phyloP scores from a whole-genome alignment of 2,888 invertebrate genomes.

The Pyrocoelia pectoralis region DNA sequence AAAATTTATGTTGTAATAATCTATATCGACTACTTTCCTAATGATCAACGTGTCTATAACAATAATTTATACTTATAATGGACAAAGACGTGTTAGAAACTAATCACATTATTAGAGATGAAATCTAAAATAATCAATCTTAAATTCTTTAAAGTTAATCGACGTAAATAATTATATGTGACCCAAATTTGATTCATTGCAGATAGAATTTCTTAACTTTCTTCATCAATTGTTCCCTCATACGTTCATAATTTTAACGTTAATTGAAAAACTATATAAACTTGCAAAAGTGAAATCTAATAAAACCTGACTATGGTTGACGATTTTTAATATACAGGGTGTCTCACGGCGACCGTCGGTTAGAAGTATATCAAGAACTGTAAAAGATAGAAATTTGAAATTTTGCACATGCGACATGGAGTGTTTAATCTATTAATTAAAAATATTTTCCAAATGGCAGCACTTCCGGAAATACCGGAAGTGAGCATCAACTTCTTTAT shows the following conservation, averaged over 20 bases:
- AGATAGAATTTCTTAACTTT: conserved; percentile 7
- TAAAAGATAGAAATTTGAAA: too few species aligned
- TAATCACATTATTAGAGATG: background rate
- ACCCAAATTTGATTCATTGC: background rate
- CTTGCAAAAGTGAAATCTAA: conserved; percentile 4
- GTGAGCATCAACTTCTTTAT: too few species aligned
- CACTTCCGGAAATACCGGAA: too few species aligned
- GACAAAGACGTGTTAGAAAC: background rate
- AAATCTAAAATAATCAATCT: conserved; percentile 1
- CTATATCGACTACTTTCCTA: background rate
- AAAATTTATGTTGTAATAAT: conserved; percentile 1
- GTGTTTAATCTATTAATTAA: too few species aligned
- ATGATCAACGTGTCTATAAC: background rate
- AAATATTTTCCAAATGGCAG: too few species aligned
- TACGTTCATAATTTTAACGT: conserved; percentile 9
- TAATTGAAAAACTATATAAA: background rate
- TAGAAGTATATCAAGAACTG: too few species aligned
- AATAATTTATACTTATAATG: too few species aligned
- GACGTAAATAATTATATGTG: background rate
- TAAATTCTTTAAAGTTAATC: conserved; percentile 1
- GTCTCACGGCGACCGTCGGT: too few species aligned
- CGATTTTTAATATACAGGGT: too few species aligned
- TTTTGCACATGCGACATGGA: too few species aligned
- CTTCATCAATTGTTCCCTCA: conserved; percentile 4
- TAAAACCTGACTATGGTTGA: too few species aligned